phyloP scores from a whole-genome alignment of 2,113 vertebrate species.

The Onychostruthus taczanowskii region DNA sequence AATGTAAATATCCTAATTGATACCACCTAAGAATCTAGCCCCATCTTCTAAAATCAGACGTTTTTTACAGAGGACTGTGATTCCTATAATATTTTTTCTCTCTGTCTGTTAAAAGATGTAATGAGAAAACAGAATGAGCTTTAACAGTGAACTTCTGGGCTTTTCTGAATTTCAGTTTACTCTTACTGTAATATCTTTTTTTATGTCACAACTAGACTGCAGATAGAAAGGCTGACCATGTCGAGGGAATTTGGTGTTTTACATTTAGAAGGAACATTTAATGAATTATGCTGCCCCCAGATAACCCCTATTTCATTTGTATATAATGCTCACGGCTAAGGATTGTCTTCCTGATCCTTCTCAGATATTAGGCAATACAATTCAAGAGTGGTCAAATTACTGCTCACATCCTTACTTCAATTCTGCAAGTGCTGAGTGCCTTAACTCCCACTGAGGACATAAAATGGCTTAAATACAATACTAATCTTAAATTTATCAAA shows the following conservation, averaged over 20 bases:
- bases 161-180: constrained; percentile 41
- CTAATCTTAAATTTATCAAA: constrained; percentile 12
- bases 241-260: constrained; percentile 59
- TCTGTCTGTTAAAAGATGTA: neutral
- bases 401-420: neutral
- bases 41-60: neutral
- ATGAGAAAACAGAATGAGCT: neutral
- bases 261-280: constrained; percentile 68
- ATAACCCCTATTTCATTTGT: constrained; percentile 71
- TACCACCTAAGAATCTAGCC: neutral
- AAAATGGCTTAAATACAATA: neutral
- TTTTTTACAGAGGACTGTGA: neutral
- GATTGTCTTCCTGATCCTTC: constrained; percentile 62
- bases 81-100: neutral
- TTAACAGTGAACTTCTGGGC: neutral
- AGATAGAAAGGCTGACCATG: constrained; percentile 22
- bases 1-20: neutral
- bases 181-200: neutral
- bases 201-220: constrained; percentile 40
- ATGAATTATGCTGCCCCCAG: constrained; percentile 64
- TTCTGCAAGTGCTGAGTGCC: neutral
- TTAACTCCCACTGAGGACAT: neutral
- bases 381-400: constrained; percentile 19
- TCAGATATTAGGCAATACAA: neutral
- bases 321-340: constrained; percentile 66